Evolutionary conservation across 2,888 invertebrate genomes (phyloP).

Genomic region (Dascillus cervinus): DNA sequence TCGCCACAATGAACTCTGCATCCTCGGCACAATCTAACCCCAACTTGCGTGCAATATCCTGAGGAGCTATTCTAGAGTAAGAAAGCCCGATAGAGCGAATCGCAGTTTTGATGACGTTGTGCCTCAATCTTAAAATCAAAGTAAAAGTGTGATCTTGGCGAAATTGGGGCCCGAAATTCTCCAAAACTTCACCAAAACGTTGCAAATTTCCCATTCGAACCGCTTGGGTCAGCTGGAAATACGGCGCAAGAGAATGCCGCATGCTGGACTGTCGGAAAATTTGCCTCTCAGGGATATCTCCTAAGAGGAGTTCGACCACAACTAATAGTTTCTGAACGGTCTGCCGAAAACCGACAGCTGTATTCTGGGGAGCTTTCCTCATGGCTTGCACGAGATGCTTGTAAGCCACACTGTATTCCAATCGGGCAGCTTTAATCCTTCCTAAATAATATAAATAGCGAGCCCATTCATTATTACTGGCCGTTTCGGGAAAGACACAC

Average conservation of each 20-base stretch:
- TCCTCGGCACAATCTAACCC: constrained; percentile 93
- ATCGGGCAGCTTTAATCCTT: constrained; percentile 93
- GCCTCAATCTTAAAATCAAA: constrained; percentile 87
- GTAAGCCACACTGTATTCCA: constrained; percentile 96
- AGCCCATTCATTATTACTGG: constrained; percentile 98
- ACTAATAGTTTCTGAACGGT: constrained; percentile 93
- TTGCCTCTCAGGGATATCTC: constrained; percentile 95
- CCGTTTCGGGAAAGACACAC: constrained; percentile 92
- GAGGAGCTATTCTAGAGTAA: constrained; percentile 92
- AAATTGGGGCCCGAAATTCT: constrained; percentile 86
- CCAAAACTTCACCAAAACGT: constrained; percentile 87
- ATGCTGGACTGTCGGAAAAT: constrained; percentile 89
- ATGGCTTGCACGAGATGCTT: constrained; percentile 92
- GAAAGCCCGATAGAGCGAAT: constrained; percentile 93
- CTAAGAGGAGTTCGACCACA: constrained; percentile 88
- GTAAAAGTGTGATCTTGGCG: constrained; percentile 93
- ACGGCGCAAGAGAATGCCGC: constrained; percentile 84
- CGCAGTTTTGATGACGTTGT: constrained; percentile 98
- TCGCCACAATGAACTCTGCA: constrained; percentile 98
- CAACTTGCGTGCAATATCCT: constrained; percentile 90
- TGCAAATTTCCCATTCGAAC: constrained; percentile 93
- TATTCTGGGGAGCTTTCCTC: constrained; percentile 94
- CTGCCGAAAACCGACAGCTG: constrained; percentile 98
- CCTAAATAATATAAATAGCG: constrained; percentile 95
- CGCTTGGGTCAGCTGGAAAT: constrained; percentile 95